Base-by-base conservation (phyloP, 2,888 invertebrate genomes). In the Mimachlamys varia region DNA sequence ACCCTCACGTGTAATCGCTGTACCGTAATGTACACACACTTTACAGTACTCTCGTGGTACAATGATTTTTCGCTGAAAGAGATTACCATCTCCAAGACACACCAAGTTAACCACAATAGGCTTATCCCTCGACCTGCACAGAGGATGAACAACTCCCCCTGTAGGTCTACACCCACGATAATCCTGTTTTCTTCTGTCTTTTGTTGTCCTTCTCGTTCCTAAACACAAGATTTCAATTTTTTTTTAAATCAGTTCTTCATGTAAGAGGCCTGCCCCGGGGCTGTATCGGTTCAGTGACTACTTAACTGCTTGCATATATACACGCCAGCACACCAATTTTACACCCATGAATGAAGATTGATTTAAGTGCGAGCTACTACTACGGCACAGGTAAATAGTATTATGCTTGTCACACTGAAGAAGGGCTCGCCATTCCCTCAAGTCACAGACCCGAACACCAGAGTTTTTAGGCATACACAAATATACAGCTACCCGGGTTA, bases 151-250 rank as follows among this genome's bases (percentile, higher is more conserved):
- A 44, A n/a, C 44, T 7, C 44, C 44, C 58, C 58, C 58, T n/a
- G 22, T 7, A 58, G 58, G 19, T 58, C 19, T 22, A 76, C 76
- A 12, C 0, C 13, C 0, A 7, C 0, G 33, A 27, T 76, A 76
- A 76, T 76, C 76, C 27, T 33, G 76, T 33, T 76, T 33, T 33
- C 76, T 33, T 27, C 76, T 76, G 76, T 76, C 76, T 76, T 76
- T 76, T 76, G 76, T 76, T 15, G 76, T 76, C 76, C 76, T 12
- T 27, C 76, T 76, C 76, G 22, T 76, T 76, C 76, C 76, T 33
- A 27, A 76, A 76, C 76, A 76, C 76, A 76, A 76, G 76, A 76
- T 76, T 76, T 76, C 76, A 76, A 76, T 76, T 76, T 76, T 76
- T n/a, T 76, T 76, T 76, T 76, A 76, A 76, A 76, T 76, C 27